Evolutionary conservation across 2,797 vertebrate species (phyloP), one percentile per base, ranked within the genome.

Genomic region (Petrocephalus schoutedeni): DNA sequence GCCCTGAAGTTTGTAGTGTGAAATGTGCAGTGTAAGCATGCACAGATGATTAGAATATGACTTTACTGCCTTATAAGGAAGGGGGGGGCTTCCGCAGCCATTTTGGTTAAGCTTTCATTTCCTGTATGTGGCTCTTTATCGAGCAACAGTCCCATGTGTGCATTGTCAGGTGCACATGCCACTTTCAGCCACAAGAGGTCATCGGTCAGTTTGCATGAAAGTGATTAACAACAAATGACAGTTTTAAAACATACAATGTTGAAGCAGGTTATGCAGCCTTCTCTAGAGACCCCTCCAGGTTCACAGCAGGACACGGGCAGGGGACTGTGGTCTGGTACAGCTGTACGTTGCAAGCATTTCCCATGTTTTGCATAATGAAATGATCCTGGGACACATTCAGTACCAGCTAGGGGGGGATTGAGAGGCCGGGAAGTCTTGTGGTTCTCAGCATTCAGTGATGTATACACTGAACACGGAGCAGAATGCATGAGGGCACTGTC

Each of bases 41-140:
- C 57, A 57, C 8, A 57, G 16, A 57, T 77, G 71, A 45, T 28
- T 45, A 36, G 41, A 23, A 82, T 36, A 74, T 83, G 21, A 86
- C 23, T 77, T 74, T 16, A 86, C 82, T 86, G 41, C 36, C 74
- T 45, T 80, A 80, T 80, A 49, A 49, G 41, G 74, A 45, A n/a
- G 41, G 16, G 71, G 71, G 74, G 19, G 36, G 41, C 90, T 89
- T 85, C 23, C 85, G 36, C 67, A 51, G 71, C 85, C 86, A 77
- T 86, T 74, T 84, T 80, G 28, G 87, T 83, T 12, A 57, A 16
- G 28, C 54, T 87, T 59, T 86, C 54, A 16, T 7, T 71, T 88
- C 45, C 23, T 58, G 86, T 89, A 86, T 49, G 87, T 87, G 88
- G 57, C 87, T 87, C 87, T 88, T 85, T 86, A 89, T 88, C 0